Base-by-base conservation (phyloP, 2,888 invertebrate species). In the Pardosa pseudoannulata region DNA sequence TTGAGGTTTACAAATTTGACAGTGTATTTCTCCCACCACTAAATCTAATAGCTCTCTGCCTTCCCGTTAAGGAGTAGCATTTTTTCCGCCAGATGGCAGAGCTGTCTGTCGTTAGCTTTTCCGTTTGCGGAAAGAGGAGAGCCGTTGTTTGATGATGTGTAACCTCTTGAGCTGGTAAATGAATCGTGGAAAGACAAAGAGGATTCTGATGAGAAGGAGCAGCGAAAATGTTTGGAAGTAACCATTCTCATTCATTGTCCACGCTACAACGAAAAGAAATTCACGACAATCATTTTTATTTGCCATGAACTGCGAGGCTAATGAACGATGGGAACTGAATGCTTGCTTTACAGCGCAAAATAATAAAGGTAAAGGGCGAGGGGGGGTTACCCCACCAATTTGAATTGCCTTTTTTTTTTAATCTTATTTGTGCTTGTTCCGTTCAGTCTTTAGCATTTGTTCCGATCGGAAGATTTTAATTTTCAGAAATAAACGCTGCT, bases 181-280 rank as follows among this genome's bases (percentile, higher is more conserved):
- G 85, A 86, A 86, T 86, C 85, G 85, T 79, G 79, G 85, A 79
- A 86, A 86, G 85, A 86, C 85, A 86, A 86, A 86, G 79, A 79
- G 79, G 73, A 27, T 41, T 72, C 79, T 85, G 85, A 85, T 85
- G 85, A 85, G 85, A 73, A 79, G 68, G 72, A 50, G 78, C 85
- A 79, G 85, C 36, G 79, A 79, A 86, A 86, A 86, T 79, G 85
- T 86, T 86, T 79, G 73, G 79, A 86, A 86, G 79, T 86, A 86
- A 86, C 85, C 85, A 79, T 79, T 46, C 70, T 64, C 79, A 86
- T 79, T 79, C 85, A 86, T 79, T 85, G 85, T 79, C 79, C 85
- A 79, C 67, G 74, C 73, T 79, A 79, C 70, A 79, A 70, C 79
- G 74, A 64, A 70, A 79, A 79, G 85, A 86, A 86, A 79, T 70